Evolutionary conservation across 2,888 invertebrate species (phyloP), one percentile per base, ranked within the genome.

Genomic region (Hirtodrosophila duncani): DNA sequence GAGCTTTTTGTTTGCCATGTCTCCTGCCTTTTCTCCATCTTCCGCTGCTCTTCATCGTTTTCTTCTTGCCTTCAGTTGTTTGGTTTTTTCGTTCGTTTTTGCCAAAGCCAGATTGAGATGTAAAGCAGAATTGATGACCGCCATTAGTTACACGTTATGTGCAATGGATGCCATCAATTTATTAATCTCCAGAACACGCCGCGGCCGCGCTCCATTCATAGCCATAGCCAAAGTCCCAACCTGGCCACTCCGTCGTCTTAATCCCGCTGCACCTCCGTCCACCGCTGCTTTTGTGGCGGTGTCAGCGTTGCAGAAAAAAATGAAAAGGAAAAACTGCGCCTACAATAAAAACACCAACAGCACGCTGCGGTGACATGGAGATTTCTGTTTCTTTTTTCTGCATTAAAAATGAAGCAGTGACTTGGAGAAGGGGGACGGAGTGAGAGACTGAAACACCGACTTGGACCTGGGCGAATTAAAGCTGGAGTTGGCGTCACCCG

Each of bases 141-240:
- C 84, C 86, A 87, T 87, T 87, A 87, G 87, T 87, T 87, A 87
- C 87, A 87, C 85, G 87, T 87, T 86, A 87, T 87, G 84, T 87
- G 86, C 87, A 87, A 87, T 87, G 87, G 86, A 86, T 86, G 85
- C 87, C 87, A 87, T 87, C 87, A 87, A 87, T 87, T 87, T 87
- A 87, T 87, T 87, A 86, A 87, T 86, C 86, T 87, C 84, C 84
- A 83, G 83, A 85, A 86, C 86, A 86, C 86, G 85, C 81, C 81
- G 83, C 70, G 72, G 56, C 64, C 45, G 34, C 50, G 36, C 42
- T 50, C 62, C 67, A 70, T 53, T 64, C 62, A 62, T 63, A 58
- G 49, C 65, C 48, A 45, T 23, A 38, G 63, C 55, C 56, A 38
- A 50, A 52, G 46, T 30, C 33, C 61, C 27, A 31, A 29, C 37